A percentile compares a stretch with the other conserved stretches of the same genome.
phyloP scores from a whole-genome alignment of 1,140 invertebrate species.

The Calephelis nemesis region DNA sequence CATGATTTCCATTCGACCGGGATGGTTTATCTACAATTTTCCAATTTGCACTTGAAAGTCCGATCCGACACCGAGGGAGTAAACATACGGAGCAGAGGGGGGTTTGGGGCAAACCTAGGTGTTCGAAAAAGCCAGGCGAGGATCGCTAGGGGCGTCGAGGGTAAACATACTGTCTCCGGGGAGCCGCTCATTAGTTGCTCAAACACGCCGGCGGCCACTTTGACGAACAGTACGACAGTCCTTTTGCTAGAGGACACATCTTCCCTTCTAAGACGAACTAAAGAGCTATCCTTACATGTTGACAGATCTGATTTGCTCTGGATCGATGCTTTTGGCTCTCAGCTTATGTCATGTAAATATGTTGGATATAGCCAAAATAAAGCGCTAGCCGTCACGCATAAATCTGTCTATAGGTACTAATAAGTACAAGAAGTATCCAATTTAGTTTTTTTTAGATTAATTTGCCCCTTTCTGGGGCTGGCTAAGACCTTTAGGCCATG shows the following conservation, averaged over 20 bases:
- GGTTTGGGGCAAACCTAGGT: constrained; percentile 44
- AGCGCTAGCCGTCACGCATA: no score
- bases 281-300: constrained; percentile 59
- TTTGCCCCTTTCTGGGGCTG: no score
- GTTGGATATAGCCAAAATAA: no score
- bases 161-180: constrained; percentile 63
- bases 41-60: constrained; percentile 60
- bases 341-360: background rate
- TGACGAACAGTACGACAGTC: constrained; percentile 57
- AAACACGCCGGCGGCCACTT: constrained; percentile 72
- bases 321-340: constrained; percentile 7
- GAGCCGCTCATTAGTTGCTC: constrained; percentile 68
- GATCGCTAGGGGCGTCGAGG: constrained; percentile 58
- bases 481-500: no score
- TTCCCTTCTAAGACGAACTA: constrained; percentile 64
- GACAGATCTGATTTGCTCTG: constrained; percentile 28
- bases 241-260: constrained; percentile 47
- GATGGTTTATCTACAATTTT: constrained; percentile 50
- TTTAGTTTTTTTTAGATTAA: no score
- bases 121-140: constrained; percentile 56
- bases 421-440: no score
- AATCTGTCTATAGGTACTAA: no score
- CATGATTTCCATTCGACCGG: constrained; percentile 29
- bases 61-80: constrained; percentile 56
- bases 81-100: constrained; percentile 48